Conservation (phyloP, 2,113 vertebrate species). For the Gracilinanus agilis region DNA sequence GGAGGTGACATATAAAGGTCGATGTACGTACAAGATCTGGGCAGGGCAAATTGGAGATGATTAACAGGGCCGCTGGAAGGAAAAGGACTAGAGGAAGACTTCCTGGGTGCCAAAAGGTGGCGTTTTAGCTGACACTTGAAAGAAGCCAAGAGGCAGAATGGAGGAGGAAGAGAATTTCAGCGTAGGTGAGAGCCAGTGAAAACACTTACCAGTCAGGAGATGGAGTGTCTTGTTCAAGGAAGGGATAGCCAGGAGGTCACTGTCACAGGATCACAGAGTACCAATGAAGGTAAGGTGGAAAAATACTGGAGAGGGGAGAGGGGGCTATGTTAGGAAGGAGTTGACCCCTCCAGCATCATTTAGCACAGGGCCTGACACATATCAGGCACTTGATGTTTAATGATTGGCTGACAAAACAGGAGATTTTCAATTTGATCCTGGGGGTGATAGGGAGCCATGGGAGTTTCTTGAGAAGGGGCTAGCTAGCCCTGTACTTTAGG, state of each 20-base stretch:
- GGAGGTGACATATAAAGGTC: not conserved
- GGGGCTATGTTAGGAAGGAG: too few relatives aligned
- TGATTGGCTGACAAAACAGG: not conserved
- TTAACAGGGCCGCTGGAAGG: not conserved
- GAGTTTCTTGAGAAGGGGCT: too few relatives aligned
- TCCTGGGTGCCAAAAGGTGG: not conserved
- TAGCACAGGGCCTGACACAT: not conserved
- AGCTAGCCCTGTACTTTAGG: not conserved
- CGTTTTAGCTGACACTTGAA: not conserved
- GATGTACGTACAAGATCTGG: not conserved
- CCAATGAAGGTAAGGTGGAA: not conserved
- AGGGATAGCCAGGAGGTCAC: too few relatives aligned
- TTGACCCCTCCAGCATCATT: too few relatives aligned
- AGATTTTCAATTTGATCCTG: not conserved
- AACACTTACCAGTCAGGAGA: too few relatives aligned
- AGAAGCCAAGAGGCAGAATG: not conserved
- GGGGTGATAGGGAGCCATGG: too few relatives aligned
- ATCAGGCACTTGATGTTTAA: too few relatives aligned
- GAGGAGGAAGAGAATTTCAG: not conserved
- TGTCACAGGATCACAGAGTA: not conserved
- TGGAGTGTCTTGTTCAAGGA: too few relatives aligned
- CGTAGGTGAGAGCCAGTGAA: not conserved
- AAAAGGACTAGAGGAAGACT: not conserved
- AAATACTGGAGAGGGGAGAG: not conserved
- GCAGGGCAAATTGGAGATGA: not conserved